Base-by-base conservation (phyloP, 2,888 invertebrate species). In the Hirtodrosophila cameraria region DNA sequence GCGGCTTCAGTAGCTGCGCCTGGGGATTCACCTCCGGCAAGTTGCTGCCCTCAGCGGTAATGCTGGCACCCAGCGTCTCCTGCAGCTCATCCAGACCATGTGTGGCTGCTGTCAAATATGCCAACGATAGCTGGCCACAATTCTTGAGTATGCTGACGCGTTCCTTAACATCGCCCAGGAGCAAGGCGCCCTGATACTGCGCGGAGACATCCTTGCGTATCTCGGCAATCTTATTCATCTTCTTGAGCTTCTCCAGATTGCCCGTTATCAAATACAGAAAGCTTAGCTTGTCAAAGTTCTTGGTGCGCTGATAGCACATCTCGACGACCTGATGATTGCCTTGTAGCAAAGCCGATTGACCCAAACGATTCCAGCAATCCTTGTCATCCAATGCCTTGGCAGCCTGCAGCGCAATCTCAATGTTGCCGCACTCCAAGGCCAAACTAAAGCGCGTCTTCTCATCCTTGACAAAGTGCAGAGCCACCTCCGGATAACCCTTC, bases 201-300 rank as follows among this genome's bases (percentile, higher is more conserved):
- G 98, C 97, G 2, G 98, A 98, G 1, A 95, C 94, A 87, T 99
- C 99, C 91, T 99, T 99, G 8, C 99, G 93, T 43, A 99, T 98
- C 92, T 99, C 99, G 0, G 99, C 99, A 65, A 99, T 99, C 92
- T 99, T 99, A 92, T 97, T 98, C 99, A 99, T 99, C 92, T 99
- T 99, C 71, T 95, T 94, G 69, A 99, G 92, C 90, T 99, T 99
- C 62, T 99, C 99, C 87, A 98, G 92, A 91, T 99, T 99, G 8
- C 99, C 99, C 11, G 99, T 99, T 71, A 99, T 97, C 31, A 99
- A 93, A 91, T 99, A 99, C 33, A 99, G 93, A 92, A 99, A 99
- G 11, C 98, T 96, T 0, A 99, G 93, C 91, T 99, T 99, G 91
- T 99, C 99, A 90, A 99, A 99, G 92, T 99, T 99, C 92, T 99